Evolutionary conservation across 2,797 vertebrate species (phyloP).

Genomic region (Bovichtus diacanthus): DNA sequence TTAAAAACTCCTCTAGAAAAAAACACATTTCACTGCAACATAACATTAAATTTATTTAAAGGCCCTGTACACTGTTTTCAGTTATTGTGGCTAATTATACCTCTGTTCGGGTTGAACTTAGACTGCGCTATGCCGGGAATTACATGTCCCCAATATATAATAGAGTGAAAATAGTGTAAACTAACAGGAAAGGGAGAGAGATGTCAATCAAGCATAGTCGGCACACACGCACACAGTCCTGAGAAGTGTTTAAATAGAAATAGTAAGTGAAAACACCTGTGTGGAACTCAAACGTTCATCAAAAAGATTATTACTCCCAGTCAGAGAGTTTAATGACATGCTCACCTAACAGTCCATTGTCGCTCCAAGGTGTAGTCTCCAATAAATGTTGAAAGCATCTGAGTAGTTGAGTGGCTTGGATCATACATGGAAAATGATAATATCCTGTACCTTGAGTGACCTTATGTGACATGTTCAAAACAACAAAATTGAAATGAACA

Average conservation of each 20-base stretch:
- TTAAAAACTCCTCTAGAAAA: background rate
- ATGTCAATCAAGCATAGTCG: background rate
- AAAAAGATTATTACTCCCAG: background rate
- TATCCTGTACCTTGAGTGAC: conserved; percentile 91
- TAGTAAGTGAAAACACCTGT: background rate
- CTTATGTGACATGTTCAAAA: conserved; percentile 90
- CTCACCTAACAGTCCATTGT: conserved; percentile 67
- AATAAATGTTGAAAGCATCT: conserved; percentile 85
- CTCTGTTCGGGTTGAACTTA: background rate
- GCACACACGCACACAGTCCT: background rate
- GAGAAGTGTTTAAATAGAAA: background rate
- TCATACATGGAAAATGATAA: conserved; percentile 87
- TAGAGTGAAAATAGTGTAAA: background rate
- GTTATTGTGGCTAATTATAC: background rate
- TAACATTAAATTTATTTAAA: background rate
- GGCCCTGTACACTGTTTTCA: background rate
- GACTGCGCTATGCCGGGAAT: background rate
- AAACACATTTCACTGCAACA: background rate
- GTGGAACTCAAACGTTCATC: background rate
- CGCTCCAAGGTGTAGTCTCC: conserved; percentile 78
- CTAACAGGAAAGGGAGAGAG: background rate
- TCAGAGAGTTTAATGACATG: conserved; percentile 5
- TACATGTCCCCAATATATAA: background rate
- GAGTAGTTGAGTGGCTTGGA: conserved; percentile 79
- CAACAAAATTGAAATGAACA: conserved; percentile 66